These are phyloP conservation scores for Eutrigla gurnardus DNA, from an alignment of 2,797 vertebrate species.

Conservation along the genomic window DNA sequence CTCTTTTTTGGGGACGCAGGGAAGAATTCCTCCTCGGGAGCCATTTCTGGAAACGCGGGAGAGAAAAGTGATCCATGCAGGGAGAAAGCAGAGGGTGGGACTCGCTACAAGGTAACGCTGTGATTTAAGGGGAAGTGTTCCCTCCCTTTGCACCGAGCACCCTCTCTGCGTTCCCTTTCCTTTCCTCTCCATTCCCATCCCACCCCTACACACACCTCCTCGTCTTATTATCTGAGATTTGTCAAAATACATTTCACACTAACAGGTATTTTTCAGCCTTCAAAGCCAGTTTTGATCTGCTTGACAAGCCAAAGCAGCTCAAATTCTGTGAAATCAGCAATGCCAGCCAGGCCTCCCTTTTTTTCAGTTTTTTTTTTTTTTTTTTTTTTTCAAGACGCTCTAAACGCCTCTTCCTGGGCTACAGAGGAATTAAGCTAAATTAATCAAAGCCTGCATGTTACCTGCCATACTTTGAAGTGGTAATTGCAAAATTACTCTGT, in stretches of 20 bases:
- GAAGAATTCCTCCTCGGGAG: slow-evolving; percentile 76
- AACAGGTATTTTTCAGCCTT: slow-evolving; percentile 88
- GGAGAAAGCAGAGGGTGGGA: slow-evolving; percentile 78
- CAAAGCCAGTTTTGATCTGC: slow-evolving; percentile 87
- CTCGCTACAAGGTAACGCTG: slow-evolving; percentile 84
- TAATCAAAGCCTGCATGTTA: slow-evolving; percentile 85
- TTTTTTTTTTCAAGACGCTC: slow-evolving; percentile 62
- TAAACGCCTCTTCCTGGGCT: slow-evolving; percentile 82
- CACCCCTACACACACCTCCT: slow-evolving; percentile 61
- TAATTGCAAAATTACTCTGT: slow-evolving; percentile 84
- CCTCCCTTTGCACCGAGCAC: slow-evolving; percentile 57
- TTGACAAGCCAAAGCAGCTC: slow-evolving; percentile 85
- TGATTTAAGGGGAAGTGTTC: slow-evolving; percentile 62
- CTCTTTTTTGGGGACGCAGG: slow-evolving; percentile 76
- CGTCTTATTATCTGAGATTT: slow-evolving; percentile 86
- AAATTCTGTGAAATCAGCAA: slow-evolving; percentile 88
- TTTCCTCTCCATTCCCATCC: slow-evolving; percentile 44
- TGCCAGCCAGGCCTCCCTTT: slow-evolving; percentile 79
- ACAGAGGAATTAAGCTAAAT: slow-evolving; percentile 86
- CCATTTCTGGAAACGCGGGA: slow-evolving; percentile 50
- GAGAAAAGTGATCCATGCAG: slow-evolving; percentile 43
- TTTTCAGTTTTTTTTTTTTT: slow-evolving; percentile 37
- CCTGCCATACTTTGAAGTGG: slow-evolving; percentile 85
- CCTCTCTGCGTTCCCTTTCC: slow-evolving; percentile 38
- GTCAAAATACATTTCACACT: slow-evolving; percentile 90